A percentile compares a stretch with the other conserved stretches of the same genome.
phyloP scores from a whole-genome alignment of 2,888 invertebrate species.

The Megamerina dolium region DNA sequence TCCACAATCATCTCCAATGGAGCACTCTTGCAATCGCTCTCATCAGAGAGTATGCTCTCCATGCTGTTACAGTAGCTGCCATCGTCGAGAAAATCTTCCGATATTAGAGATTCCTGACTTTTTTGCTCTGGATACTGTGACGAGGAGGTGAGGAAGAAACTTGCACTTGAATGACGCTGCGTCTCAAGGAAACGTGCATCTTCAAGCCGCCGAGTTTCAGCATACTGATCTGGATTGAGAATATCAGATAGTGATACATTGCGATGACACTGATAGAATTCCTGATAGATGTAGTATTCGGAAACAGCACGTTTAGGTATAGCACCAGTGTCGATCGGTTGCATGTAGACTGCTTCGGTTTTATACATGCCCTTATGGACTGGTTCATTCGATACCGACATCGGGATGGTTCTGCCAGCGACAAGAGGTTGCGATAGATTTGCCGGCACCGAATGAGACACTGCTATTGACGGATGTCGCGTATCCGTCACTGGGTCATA shows the following conservation, averaged over 20 bases:
- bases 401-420: constrained; percentile 6
- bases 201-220: constrained; percentile 31
- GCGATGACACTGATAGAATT: constrained; percentile 51
- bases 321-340: background rate
- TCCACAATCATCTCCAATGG: constrained; percentile 67
- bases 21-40: constrained; percentile 73
- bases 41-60: constrained; percentile 75
- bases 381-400: background rate
- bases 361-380: constrained; percentile 12
- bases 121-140: constrained; percentile 54
- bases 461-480: constrained; percentile 26
- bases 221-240: constrained; percentile 48
- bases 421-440: constrained; percentile 24
- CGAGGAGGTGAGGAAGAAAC: constrained; percentile 75
- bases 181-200: constrained; percentile 53
- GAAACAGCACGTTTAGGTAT: constrained; percentile 65
- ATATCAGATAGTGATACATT: constrained; percentile 58
- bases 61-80: constrained; percentile 69
- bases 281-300: constrained; percentile 69
- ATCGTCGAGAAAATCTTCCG: constrained; percentile 58
- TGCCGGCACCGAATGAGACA: constrained; percentile 41
- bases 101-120: constrained; percentile 73
- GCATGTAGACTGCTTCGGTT: constrained; percentile 15
- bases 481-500: constrained; percentile 17
- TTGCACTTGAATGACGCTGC: constrained; percentile 66